Evolutionary conservation across 2,113 vertebrate species (phyloP), one percentile per base, ranked within the genome.

Genomic region (Callopanchax toddi): DNA sequence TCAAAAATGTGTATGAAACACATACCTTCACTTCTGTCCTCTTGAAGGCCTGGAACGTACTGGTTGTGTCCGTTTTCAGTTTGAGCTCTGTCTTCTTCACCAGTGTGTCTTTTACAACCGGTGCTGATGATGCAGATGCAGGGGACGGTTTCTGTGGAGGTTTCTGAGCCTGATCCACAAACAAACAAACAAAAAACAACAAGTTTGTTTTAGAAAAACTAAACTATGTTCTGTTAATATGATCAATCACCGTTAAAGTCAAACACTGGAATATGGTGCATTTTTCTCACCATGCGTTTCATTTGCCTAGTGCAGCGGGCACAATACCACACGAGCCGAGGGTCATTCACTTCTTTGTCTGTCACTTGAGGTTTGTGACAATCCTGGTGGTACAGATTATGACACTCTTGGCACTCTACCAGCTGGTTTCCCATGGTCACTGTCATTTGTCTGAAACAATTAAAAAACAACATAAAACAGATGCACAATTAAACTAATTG

Each of bases 311-410:
- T 98, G 79, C 98, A 99, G 58, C 97, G 95, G 42, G 96, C 96
- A 65, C 98, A 99, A 50, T 99, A 99, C 98, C 98, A 99, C 18
- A 99, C 96, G 2, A 99, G 92, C 13, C 98, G 94, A 20, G 98
- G 98, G 88, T 99, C 98, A 22, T 96, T 99, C 22, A 96, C 96
- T 69, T 99, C 98, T 86, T 99, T 99, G 89, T 99, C 98, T 16
- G 97, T 98, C 81, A 99, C 98, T 72, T 95, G 96, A 64, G 98
- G 97, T 78, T 97, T 99, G 89, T 99, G 98, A 76, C 98, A 99
- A 53, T 99, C 98, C 87, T 99, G 98, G 89, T 99, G 98, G 86
- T 99, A 99, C 68, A 99, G 93, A 87, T 99, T 99, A 84, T 99
- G 97, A 85, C 97, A 99, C 78, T 99, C 97, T 76, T 99, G 97